Conservation (phyloP, 30 jellyfish, hydroid and myxozoan genomes). For the Chrysaora quinquecirrha region DNA sequence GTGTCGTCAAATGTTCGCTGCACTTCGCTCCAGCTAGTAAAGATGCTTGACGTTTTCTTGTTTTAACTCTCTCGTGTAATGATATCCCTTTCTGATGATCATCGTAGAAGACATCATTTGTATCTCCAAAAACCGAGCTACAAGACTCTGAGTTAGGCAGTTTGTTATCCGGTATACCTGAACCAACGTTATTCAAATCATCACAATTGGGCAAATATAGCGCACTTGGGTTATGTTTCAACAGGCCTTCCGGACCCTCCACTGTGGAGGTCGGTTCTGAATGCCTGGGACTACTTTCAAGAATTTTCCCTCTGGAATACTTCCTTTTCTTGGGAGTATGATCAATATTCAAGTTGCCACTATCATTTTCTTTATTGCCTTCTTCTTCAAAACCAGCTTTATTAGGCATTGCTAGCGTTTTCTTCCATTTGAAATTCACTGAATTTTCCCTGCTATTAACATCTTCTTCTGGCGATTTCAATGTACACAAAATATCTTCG, state of each 20-base stretch:
- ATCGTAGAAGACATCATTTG: neutral
- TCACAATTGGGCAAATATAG: neutral
- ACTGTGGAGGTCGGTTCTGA: too few relatives aligned
- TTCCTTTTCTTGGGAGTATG: neutral
- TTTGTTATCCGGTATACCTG: neutral
- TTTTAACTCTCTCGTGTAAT: conserved; percentile 54
- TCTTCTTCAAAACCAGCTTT: neutral
- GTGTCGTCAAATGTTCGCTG: neutral
- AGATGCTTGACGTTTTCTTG: conserved; percentile 35
- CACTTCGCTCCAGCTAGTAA: neutral
- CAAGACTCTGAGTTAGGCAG: conserved; percentile 9
- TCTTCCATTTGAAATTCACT: neutral
- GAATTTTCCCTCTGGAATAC: neutral
- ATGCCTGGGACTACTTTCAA: neutral
- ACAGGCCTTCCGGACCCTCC: too few relatives aligned
- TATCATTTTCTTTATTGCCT: neutral
- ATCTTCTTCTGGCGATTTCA: neutral
- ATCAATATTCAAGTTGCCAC: neutral
- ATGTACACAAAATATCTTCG: neutral
- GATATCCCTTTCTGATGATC: conserved; percentile 37
- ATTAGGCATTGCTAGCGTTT: neutral
- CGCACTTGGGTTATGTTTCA: neutral
- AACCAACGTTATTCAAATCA: neutral
- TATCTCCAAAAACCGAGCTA: conserved; percentile 15
- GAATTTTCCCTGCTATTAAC: neutral